Evolutionary conservation across 92 coral and sea anemone genomes (phyloP).

Genomic region (Hydrozoanthus gracilis): DNA sequence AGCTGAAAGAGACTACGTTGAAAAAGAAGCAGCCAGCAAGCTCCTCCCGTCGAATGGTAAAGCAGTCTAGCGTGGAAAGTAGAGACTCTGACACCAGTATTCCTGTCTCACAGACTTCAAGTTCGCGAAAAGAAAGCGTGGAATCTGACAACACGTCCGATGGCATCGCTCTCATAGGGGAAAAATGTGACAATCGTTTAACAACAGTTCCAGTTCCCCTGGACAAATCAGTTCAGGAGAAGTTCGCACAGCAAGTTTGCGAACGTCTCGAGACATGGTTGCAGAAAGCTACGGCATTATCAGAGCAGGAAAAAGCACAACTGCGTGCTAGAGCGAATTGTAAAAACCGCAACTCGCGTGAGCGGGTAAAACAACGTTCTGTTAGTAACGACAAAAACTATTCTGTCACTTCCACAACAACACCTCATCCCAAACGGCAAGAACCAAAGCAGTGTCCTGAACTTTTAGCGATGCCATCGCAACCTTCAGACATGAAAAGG

Average conservation of each 20-base stretch:
- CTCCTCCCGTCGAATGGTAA: conserved; percentile 52
- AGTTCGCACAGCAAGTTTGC: conserved; percentile 68
- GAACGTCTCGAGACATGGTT: conserved; percentile 67
- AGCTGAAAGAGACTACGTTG: conserved; percentile 67
- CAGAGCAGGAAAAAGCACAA: conserved; percentile 56
- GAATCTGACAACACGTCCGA: conserved; percentile 45
- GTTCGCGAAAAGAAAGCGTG: conserved; percentile 49
- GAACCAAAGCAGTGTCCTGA: conserved; percentile 37
- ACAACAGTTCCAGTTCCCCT: conserved; percentile 4
- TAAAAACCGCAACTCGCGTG: conserved; percentile 22
- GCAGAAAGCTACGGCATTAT: conserved; percentile 58
- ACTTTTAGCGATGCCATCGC: conserved; percentile 37
- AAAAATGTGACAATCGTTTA: conserved; percentile 18
- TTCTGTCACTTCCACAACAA: conserved; percentile 43
- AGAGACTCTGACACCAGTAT: conserved; percentile 56
- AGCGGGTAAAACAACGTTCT: conserved; percentile 17
- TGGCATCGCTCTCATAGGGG: conserved; percentile 43
- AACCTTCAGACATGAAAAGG: conserved; percentile 42
- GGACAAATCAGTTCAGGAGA: conserved; percentile 49
- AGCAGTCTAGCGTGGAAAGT: conserved; percentile 52
- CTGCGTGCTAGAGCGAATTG: conserved; percentile 17
- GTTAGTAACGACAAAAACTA: conserved; percentile 45
- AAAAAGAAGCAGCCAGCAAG: conserved; percentile 44
- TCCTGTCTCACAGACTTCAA: conserved; percentile 39
- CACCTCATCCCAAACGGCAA: background rate